Conservation (phyloP, 2,797 vertebrate genomes). For the Miichthys miiuy region DNA sequence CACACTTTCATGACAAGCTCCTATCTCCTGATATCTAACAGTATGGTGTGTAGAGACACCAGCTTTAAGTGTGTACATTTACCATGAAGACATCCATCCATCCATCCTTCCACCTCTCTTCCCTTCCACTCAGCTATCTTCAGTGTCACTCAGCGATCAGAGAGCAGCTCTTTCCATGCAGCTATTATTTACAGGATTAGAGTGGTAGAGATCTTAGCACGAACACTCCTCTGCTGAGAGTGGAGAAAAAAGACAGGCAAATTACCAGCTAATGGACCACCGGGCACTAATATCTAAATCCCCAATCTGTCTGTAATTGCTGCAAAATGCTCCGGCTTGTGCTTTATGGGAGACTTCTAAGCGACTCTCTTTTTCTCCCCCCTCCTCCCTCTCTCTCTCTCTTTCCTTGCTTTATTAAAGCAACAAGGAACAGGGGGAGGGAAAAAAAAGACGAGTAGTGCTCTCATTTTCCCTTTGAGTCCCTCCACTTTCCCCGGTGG, state of each 20-base stretch:
- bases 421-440: constrained; percentile 73
- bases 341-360: constrained; percentile 80
- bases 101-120: constrained; percentile 3
- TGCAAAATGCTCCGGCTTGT: constrained; percentile 84
- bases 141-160: constrained; percentile 64
- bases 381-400: constrained; percentile 41
- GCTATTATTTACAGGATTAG: constrained; percentile 97
- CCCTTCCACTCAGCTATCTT: constrained; percentile 40
- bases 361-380: constrained; percentile 49
- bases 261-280: constrained; percentile 91
- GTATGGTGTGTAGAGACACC: background rate
- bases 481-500: constrained; percentile 71
- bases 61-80: constrained; percentile 8
- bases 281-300: constrained; percentile 89
- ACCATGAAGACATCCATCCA: background rate
- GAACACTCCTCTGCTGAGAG: constrained; percentile 85
- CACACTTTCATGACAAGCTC: constrained; percentile 9
- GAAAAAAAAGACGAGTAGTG: constrained; percentile 40
- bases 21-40: background rate
- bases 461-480: constrained; percentile 75
- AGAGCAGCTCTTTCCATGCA: constrained; percentile 55
- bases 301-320: constrained; percentile 86
- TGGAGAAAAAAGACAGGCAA: constrained; percentile 87
- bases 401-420: constrained; percentile 80
- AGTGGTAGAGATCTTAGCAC: constrained; percentile 87